Base-by-base conservation (phyloP, 30 jellyfish, hydroid and myxozoan genomes). In the Cassiopea xamachana region DNA sequence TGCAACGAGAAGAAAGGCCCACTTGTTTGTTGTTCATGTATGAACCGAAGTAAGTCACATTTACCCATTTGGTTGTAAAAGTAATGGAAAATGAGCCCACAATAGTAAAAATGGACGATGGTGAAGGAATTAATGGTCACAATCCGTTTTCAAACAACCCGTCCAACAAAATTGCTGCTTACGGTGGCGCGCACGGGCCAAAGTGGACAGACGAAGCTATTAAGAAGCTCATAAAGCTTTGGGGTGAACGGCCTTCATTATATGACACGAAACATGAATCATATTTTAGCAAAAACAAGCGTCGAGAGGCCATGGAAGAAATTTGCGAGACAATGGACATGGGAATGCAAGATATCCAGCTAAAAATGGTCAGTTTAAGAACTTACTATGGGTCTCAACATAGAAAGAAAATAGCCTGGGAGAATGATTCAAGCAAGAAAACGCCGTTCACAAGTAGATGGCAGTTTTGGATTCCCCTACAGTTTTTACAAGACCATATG, bases 341-440 rank as follows among this genome's bases (percentile, higher is more conserved):
- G 76, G 60, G 86, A 51, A 80, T 46, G n/a, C 77, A 84, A 45
- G 98, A 93, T 44, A 89, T 93, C 50, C 88, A 82, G 75, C 94
- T 60, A 19, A 93, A 93, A 85, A 93, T 93, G 98, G 87, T 82
- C 79, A 93, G 97, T 73, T 87, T 93, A 81, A 79, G 98, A 19
- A 88, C 98, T 17, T 93, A 93, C 68, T 93, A 88, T 74, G 92
- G 97, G 17, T 88, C 97, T 27, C 98, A 93, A 86, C 92, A 89
- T 13, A 90, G 94, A 75, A 89, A 95, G 84, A 93, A 78, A 46
- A 82, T 89, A 45, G 94, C 94, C 5, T 73, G 84, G 85, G 97
- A 85, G 76, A 77, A 73, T 60, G 89, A 79, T 62, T 46, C 43
- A 19, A 73, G 79, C 46, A 88, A 73, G 60, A 87, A 62, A 39